Base-by-base conservation (phyloP, 1,140 invertebrate species). In the Maconellicoccus hirsutus region DNA sequence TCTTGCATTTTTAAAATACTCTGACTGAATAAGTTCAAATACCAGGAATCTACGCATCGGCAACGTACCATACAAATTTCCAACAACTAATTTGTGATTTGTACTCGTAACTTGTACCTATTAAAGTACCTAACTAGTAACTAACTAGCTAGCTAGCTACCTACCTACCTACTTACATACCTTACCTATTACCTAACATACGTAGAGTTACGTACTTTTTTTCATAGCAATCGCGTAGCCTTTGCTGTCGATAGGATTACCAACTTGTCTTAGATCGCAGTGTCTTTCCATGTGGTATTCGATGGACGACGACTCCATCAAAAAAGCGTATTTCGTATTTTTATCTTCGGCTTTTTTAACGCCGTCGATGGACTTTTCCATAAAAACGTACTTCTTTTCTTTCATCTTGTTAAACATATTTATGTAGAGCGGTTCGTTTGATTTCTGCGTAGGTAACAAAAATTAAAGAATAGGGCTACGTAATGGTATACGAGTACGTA, bases 281-380 rank as follows among this genome's bases (percentile, higher is more conserved):
- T 94, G 91, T 73, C 92, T 84, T 77, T 94, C 92, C 7, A 93
- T 90, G 29, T 92, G 89, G 77, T 95, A 96, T 78, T 96, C 92
- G 71, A 94, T 93, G 10, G 90, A 91, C 1, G 92, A 93, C 10
- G 92, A 94, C 82, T 96, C 93, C 92, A 95, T 95, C 7, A 96
- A 82, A 78, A 94, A 96, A 0, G 93, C 93, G 78, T 95, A 96
- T 52, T 85, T 87, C 63, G 93, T 93, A 76, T 91, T 90, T 6
- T 87, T 89, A 76, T 91, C 87, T 39, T 89, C 84, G 3, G 94
- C 93, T 29, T 90, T 81, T 21, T 94, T 89, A 0, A 94, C 90
- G 0, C 93, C 93, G 78, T 94, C 91, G 4, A 86, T 84, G 78
- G 94, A 94, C 21, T 79, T 85, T 25, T 84, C 83, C 0, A 90